These are phyloP conservation scores for Xylocampa areola DNA, from an alignment of 2,888 invertebrate genomes.

Conservation along the genomic window DNA sequence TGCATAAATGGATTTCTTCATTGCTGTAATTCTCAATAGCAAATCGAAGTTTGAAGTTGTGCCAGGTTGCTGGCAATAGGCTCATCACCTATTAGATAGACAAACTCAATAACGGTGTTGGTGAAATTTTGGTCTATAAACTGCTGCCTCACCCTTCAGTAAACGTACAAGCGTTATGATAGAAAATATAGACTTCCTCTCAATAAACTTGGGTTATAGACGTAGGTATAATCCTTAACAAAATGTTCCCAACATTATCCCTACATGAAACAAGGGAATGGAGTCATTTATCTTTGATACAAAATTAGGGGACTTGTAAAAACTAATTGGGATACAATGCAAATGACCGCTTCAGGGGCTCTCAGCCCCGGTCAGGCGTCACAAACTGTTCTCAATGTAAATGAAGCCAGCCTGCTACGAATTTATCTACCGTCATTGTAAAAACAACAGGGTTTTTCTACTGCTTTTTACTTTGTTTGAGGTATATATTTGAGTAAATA, in stretches of 20 bases:
- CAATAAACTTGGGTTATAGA: no score
- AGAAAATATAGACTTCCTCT: no score
- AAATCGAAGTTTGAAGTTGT: no score
- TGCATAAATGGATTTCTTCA: no score
- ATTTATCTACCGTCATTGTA: slow-evolving; percentile 69
- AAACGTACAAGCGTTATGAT: no score
- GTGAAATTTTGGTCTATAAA: no score
- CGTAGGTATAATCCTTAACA: slow-evolving; percentile 20
- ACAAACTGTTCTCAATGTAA: slow-evolving; percentile 82
- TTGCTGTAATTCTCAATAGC: no score
- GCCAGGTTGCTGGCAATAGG: no score
- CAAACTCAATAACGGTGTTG: no score
- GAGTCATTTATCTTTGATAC: slow-evolving; percentile 62
- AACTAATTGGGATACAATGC: slow-evolving; percentile 85
- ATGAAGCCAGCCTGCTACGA: slow-evolving; percentile 72
- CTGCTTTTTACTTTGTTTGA: neutral
- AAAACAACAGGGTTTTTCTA: slow-evolving; percentile 58
- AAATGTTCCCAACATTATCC: slow-evolving; percentile 23
- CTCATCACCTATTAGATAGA: no score
- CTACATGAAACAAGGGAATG: slow-evolving; percentile 33
- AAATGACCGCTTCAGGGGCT: slow-evolving; percentile 74
- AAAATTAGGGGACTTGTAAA: slow-evolving; percentile 79
- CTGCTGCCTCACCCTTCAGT: no score
- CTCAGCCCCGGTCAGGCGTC: slow-evolving; percentile 69
- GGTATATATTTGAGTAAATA: neutral